Percentiles rank a stretch among this genome's conserved stretches.
phyloP scores from a whole-genome alignment of 2,797 vertebrate genomes.

The Uromys caudimaculatus region DNA sequence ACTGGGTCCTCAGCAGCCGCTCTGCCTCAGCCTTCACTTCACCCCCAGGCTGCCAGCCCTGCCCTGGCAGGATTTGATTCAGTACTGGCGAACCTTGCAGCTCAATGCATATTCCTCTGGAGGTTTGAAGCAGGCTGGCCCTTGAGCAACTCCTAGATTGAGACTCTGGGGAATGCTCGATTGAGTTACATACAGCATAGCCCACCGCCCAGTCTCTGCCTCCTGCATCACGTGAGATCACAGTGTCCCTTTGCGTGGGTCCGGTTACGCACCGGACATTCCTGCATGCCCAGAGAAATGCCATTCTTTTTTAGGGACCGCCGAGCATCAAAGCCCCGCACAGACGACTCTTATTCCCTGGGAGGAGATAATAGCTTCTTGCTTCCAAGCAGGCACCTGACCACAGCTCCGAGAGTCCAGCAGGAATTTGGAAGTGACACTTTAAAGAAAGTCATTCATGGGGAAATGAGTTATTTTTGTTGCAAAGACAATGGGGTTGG shows the following conservation, averaged over 20 bases:
- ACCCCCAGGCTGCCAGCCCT: neutral
- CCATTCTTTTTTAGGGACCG: conserved; percentile 54
- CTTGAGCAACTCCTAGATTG: neutral
- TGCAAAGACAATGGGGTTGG: conserved; percentile 62
- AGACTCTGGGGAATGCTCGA: neutral
- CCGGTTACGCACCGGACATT: conserved; percentile 50
- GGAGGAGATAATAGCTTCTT: neutral
- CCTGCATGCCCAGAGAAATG: neutral
- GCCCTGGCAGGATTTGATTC: neutral
- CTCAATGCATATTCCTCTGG: neutral
- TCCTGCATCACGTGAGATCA: conserved; percentile 43
- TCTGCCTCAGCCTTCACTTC: neutral
- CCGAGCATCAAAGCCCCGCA: conserved; percentile 54
- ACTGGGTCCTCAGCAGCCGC: neutral
- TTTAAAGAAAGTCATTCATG: conserved; percentile 71
- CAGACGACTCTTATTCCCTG: neutral
- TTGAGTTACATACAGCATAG: neutral
- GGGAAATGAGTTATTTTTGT: conserved; percentile 71
- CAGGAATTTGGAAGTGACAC: conserved; percentile 66
- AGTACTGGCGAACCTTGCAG: neutral
- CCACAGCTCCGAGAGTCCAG: neutral
- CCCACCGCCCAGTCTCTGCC: neutral
- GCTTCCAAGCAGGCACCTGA: conserved; percentile 28
- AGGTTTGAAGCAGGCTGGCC: neutral
- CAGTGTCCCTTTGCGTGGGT: conserved; percentile 34